These are phyloP conservation scores for Mastigias papua DNA, from an alignment of 30 jellyfish, hydroid and myxozoan genomes.

Conservation along the genomic window DNA sequence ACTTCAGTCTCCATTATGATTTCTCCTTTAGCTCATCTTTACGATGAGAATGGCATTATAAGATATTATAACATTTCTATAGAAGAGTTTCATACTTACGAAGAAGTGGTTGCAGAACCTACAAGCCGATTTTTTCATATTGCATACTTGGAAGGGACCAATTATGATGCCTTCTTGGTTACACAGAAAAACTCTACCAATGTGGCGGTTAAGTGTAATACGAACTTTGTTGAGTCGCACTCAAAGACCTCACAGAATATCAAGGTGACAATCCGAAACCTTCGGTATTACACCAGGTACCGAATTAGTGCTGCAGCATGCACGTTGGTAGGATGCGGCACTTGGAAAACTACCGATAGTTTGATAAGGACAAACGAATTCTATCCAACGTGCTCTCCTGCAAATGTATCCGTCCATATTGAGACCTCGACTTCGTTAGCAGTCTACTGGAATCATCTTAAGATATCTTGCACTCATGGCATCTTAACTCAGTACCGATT, in stretches of 20 bases:
- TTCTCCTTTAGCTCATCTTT: not conserved
- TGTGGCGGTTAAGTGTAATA: constrained; percentile 4
- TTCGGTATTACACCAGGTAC: constrained; percentile 4
- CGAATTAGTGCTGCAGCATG: constrained; percentile 9
- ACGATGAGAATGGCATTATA: constrained; percentile 26
- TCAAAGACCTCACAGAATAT: not conserved
- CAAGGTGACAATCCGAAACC: not conserved
- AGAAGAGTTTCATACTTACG: not conserved
- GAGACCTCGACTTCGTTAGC: constrained; percentile 1
- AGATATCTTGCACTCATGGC: constrained; percentile 22
- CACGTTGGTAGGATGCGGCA: constrained; percentile 21
- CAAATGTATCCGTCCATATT: not conserved
- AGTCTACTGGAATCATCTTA: not conserved
- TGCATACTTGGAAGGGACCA: not conserved
- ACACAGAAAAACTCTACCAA: not conserved
- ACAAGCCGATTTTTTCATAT: not conserved
- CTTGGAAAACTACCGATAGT: not conserved
- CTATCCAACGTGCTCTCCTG: constrained; percentile 27
- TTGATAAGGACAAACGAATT: not conserved
- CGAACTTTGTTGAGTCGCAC: not conserved
- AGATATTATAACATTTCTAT: constrained; percentile 7
- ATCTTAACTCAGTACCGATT: not conserved
- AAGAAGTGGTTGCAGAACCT: not conserved
- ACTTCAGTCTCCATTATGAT: not conserved
- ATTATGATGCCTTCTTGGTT: not conserved